Evolutionary conservation across 2,797 vertebrate species (phyloP).

Genomic region (Helostoma temminkii): DNA sequence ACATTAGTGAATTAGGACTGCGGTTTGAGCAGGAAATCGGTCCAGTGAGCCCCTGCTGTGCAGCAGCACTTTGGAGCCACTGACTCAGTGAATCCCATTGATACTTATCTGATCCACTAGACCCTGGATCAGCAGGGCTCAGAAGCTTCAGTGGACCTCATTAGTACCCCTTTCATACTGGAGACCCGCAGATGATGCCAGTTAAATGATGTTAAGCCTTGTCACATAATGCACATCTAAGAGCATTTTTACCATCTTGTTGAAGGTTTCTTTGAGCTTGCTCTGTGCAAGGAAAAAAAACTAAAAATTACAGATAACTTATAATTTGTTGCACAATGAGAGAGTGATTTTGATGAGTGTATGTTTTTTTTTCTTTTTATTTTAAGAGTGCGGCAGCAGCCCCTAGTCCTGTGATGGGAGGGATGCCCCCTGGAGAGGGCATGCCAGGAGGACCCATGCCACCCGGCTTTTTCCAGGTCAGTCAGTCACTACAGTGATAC

Average conservation of each 20-base stretch:
- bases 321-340: not conserved
- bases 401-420: conserved; percentile 98
- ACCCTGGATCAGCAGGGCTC: conserved; percentile 57
- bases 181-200: conserved; percentile 12
- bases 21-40: conserved; percentile 82
- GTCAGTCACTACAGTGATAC: conserved; percentile 40
- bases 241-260: not conserved
- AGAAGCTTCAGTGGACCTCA: conserved; percentile 39
- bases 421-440: conserved; percentile 96
- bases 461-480: conserved; percentile 97
- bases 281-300: not conserved
- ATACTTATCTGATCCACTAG: conserved; percentile 74
- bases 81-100: conserved; percentile 71
- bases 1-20: conserved; percentile 85
- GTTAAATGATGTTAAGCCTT: conserved; percentile 20
- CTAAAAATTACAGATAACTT: not conserved
- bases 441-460: conserved; percentile 98
- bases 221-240: no score
- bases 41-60: conserved; percentile 73
- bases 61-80: conserved; percentile 79
- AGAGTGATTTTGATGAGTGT: conserved; percentile 6
- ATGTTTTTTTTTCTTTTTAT: conserved; percentile 44
- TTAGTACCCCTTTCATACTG: conserved; percentile 28
- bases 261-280: not conserved
- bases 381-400: conserved; percentile 96